Conservation (phyloP, 2,888 invertebrate genomes). For the Tipula lateralis region DNA sequence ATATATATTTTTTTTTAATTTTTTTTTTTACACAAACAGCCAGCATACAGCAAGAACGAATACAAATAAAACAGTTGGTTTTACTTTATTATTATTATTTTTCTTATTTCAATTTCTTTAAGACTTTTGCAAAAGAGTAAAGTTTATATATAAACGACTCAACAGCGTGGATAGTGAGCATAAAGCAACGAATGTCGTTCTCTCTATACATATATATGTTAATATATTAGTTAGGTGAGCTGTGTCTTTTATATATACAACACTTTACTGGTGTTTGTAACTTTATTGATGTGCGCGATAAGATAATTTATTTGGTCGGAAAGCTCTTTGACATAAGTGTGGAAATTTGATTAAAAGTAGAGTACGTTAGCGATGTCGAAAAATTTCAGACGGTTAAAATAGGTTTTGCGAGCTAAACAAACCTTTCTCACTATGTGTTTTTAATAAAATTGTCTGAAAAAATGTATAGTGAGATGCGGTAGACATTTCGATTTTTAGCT, state of each 20-base stretch:
- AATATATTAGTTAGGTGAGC: background rate
- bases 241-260: no score
- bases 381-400: no score
- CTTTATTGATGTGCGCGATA: background rate
- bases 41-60: slow-evolving; percentile 25
- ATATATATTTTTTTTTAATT: background rate
- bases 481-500: no score
- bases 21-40: background rate
- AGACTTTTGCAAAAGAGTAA: background rate
- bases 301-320: background rate
- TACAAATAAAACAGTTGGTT: slow-evolving; percentile 25
- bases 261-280: no score
- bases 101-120: background rate
- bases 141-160: background rate
- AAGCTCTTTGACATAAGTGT: background rate
- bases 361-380: no score
- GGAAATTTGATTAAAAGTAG: no score
- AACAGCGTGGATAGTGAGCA: background rate
- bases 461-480: no score
- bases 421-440: no score
- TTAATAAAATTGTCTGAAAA: no score
- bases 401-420: no score
- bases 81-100: background rate
- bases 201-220: background rate
- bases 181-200: background rate